A percentile compares a stretch with the other conserved stretches of the same genome.
Conservation (phyloP, 2,113 vertebrate species). For the Colius striatus region DNA sequence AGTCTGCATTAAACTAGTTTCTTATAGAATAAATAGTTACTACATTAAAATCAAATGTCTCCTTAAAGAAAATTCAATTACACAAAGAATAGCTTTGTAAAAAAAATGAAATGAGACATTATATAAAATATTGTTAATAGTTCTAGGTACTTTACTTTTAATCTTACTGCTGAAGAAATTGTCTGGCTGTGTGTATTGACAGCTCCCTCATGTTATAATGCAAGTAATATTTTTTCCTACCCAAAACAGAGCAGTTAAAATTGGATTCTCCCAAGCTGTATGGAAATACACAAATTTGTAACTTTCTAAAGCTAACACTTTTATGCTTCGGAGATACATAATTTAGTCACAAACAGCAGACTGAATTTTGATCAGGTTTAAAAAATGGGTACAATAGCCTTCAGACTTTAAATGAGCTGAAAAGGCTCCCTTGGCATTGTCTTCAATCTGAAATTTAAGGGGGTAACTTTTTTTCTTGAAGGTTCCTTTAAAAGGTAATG, state of each 20-base stretch:
- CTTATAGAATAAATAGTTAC: conserved; percentile 48
- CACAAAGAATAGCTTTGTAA: not conserved
- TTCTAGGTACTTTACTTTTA: conserved; percentile 48
- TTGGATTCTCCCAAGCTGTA: conserved; percentile 79
- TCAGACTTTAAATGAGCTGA: conserved; percentile 79
- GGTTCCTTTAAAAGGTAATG: conserved; percentile 63
- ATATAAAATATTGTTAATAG: conserved; percentile 32
- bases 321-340: conserved; percentile 84
- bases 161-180: conserved; percentile 51
- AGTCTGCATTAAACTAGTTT: conserved; percentile 11
- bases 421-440: conserved; percentile 67
- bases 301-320: conserved; percentile 80
- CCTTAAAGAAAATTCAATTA: not conserved
- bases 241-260: conserved; percentile 76
- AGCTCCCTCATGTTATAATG: conserved; percentile 71
- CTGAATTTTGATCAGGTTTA: conserved; percentile 82
- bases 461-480: conserved; percentile 58
- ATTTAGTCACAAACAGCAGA: conserved; percentile 81
- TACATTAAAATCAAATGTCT: conserved; percentile 48
- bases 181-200: conserved; percentile 55
- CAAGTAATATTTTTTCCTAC: conserved; percentile 73
- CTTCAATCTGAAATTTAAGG: conserved; percentile 62
- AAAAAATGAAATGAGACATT: conserved; percentile 19
- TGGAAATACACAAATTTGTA: conserved; percentile 84
- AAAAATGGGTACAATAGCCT: conserved; percentile 73